These are phyloP conservation scores for Epinotia ramella DNA, from an alignment of 2,888 invertebrate species.

Conservation along the genomic window DNA sequence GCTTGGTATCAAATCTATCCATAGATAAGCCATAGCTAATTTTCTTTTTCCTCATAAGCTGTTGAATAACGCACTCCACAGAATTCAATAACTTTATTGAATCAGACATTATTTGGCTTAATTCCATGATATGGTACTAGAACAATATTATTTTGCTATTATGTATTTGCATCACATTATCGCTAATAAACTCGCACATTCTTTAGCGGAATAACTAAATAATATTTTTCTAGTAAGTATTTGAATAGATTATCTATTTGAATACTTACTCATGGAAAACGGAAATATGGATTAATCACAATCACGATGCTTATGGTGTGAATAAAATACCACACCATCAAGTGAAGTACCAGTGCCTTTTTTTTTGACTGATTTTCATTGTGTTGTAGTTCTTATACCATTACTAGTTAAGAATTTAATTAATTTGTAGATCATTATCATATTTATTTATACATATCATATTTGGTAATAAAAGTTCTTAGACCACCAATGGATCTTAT, in stretches of 20 bases:
- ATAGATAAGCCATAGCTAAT: background rate
- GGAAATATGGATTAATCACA: too few relatives aligned
- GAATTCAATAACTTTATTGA: background rate
- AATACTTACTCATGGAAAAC: too few relatives aligned
- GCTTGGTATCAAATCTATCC: too few relatives aligned
- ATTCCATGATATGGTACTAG: too few relatives aligned
- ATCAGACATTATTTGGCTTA: too few relatives aligned
- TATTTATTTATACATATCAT: background rate
- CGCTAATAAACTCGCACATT: too few relatives aligned
- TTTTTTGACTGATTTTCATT: background rate
- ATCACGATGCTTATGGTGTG: too few relatives aligned
- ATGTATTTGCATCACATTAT: too few relatives aligned
- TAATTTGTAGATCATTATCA: background rate
- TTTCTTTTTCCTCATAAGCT: background rate
- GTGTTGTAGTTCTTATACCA: background rate
- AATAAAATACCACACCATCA: background rate
- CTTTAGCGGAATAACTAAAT: too few relatives aligned
- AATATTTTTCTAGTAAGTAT: too few relatives aligned
- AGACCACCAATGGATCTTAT: background rate
- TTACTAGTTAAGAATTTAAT: background rate
- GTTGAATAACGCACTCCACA: background rate
- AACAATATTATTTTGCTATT: too few relatives aligned
- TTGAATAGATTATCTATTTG: too few relatives aligned
- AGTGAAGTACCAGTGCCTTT: background rate
- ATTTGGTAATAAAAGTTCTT: background rate